A percentile compares a stretch with the other conserved stretches of the same genome.
Conservation (phyloP, 2,888 invertebrate genomes). For the Oscheius sp. region DNA sequence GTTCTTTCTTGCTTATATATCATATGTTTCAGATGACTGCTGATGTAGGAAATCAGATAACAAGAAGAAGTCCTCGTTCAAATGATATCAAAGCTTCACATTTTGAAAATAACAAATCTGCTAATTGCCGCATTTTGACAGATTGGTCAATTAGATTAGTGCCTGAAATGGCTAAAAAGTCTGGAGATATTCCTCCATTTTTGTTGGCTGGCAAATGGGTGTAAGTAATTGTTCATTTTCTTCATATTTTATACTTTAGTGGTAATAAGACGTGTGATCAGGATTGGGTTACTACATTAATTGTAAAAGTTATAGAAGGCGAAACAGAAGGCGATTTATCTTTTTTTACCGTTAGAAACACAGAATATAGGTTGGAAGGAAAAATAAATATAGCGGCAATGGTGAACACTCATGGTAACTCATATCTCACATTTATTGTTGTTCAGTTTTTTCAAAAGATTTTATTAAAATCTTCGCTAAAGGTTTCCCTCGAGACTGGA, state of each 20-base stretch:
- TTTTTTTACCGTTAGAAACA: not conserved
- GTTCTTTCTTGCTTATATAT: not conserved
- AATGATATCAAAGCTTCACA: no score
- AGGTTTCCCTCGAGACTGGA: not conserved
- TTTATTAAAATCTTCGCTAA: not conserved
- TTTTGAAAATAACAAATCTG: not conserved
- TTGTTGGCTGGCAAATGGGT: not conserved
- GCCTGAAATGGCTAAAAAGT: not conserved
- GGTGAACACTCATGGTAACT: not conserved
- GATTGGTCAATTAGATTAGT: not conserved
- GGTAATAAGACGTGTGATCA: no score
- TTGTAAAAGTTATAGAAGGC: not conserved
- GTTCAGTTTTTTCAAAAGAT: not conserved
- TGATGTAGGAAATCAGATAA: no score
- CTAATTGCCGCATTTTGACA: not conserved
- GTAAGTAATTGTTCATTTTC: not conserved
- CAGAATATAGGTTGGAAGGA: not conserved
- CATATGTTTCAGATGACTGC: no score
- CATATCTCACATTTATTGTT: not conserved
- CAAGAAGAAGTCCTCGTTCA: no score
- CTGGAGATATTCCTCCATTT: not conserved
- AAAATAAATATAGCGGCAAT: not conserved
- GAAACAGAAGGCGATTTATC: not conserved
- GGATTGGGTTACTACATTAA: not conserved
- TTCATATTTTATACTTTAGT: not conserved